Conservation (phyloP, 1,140 invertebrate species). For the Planococcus citri region DNA sequence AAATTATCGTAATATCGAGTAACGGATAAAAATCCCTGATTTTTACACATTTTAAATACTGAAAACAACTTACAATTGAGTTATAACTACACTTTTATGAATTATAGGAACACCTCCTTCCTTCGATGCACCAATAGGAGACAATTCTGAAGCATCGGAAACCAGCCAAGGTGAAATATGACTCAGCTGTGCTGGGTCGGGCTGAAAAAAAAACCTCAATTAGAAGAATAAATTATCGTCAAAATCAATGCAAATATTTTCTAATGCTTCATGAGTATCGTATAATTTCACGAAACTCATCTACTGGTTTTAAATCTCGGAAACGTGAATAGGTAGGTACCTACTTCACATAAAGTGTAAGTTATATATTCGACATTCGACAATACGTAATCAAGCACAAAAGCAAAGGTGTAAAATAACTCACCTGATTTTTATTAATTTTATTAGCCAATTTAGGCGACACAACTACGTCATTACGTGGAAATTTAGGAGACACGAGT, state of each 20-base stretch:
- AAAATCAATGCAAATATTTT: too few species aligned
- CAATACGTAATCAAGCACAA: neutral
- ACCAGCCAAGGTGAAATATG: constrained; percentile 62
- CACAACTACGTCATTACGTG: neutral
- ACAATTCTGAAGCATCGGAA: constrained; percentile 45
- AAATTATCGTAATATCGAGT: too few species aligned
- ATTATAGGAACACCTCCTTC: constrained; percentile 35
- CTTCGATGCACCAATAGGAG: constrained; percentile 44
- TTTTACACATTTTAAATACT: too few species aligned
- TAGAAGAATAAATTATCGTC: neutral
- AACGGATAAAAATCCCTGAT: too few species aligned
- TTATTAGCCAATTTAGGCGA: neutral
- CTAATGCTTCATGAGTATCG: too few species aligned
- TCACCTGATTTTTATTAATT: neutral
- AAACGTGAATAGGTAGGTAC: too few species aligned
- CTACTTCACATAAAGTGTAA: too few species aligned
- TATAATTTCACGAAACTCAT: too few species aligned
- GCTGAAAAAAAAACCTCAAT: constrained; percentile 22
- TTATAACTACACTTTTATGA: constrained; percentile 70
- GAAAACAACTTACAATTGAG: constrained; percentile 42
- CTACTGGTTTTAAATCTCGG: too few species aligned
- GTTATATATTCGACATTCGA: too few species aligned
- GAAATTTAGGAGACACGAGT: neutral
- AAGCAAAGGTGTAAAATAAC: neutral
- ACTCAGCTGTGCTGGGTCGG: constrained; percentile 39